phyloP scores from a whole-genome alignment of 1,140 invertebrate genomes.

The Achroia grisella region DNA sequence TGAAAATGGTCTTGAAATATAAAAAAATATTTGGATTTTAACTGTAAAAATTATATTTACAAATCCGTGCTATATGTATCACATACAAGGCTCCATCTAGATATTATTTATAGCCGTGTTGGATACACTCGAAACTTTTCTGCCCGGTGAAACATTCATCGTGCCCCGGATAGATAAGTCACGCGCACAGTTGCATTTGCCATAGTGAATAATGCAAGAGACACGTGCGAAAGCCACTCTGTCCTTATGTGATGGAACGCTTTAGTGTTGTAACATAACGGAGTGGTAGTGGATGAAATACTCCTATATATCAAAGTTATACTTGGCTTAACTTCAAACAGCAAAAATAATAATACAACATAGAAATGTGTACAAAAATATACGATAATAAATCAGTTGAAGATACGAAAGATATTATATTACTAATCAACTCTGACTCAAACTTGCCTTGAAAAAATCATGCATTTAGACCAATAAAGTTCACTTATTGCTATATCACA shows the following conservation, averaged over 20 bases:
- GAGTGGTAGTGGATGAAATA: slow-evolving; percentile 1
- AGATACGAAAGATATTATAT: too few relatives aligned
- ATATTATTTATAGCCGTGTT: neutral
- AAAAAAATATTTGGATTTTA: too few relatives aligned
- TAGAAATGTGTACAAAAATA: too few relatives aligned
- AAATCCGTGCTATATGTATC: neutral
- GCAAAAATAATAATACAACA: too few relatives aligned
- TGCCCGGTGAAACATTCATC: slow-evolving; percentile 34
- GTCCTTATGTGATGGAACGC: slow-evolving; percentile 39
- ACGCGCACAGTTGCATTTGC: slow-evolving; percentile 47
- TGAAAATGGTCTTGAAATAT: too few relatives aligned
- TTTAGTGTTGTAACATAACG: slow-evolving; percentile 21
- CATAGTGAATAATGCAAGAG: slow-evolving; percentile 58
- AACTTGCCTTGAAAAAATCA: too few relatives aligned
- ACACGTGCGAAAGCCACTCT: slow-evolving; percentile 38
- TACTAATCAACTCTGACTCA: too few relatives aligned
- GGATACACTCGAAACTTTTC: slow-evolving; percentile 21
- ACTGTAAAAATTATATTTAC: too few relatives aligned
- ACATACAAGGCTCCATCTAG: neutral
- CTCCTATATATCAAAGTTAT: neutral
- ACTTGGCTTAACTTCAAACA: too few relatives aligned
- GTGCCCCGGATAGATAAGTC: slow-evolving; percentile 43
- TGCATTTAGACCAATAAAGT: too few relatives aligned
- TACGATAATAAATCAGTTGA: too few relatives aligned
- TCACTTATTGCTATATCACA: too few relatives aligned